phyloP scores from a whole-genome alignment of 2,113 vertebrate species.

The Eulemur rufifrons region DNA sequence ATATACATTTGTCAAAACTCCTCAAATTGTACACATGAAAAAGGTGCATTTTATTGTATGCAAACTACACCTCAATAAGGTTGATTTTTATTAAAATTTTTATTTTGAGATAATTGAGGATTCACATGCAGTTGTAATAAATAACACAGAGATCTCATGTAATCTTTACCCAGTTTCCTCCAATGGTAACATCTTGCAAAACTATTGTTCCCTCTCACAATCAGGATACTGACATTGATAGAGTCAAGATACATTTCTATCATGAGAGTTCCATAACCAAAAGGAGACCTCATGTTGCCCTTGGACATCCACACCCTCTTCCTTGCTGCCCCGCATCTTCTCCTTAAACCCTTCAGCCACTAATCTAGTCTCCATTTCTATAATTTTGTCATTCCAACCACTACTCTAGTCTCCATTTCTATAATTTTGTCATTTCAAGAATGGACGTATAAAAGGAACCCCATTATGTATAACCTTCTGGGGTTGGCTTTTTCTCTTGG shows the following conservation, averaged over 20 bases:
- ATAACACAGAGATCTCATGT: background rate
- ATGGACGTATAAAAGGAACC: background rate
- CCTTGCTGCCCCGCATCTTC: background rate
- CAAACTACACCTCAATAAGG: background rate
- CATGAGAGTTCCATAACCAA: background rate
- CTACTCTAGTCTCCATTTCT: too few species aligned
- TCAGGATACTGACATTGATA: background rate
- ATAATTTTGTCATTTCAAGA: background rate
- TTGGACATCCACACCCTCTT: background rate
- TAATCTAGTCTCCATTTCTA: background rate
- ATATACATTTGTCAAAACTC: background rate
- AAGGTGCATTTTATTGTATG: background rate
- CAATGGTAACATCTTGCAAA: background rate
- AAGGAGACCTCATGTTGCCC: background rate
- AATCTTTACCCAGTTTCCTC: background rate
- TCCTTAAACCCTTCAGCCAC: background rate
- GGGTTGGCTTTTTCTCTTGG: background rate
- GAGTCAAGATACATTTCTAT: background rate
- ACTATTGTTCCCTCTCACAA: background rate
- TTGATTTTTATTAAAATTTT: background rate
- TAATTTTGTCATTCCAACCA: background rate
- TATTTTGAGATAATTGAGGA: background rate
- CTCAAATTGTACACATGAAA: background rate
- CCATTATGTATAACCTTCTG: background rate
- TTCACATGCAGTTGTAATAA: background rate